These are phyloP conservation scores for Drosophila mauritiana DNA, from an alignment of 1,140 invertebrate genomes.

Conservation along the genomic window DNA sequence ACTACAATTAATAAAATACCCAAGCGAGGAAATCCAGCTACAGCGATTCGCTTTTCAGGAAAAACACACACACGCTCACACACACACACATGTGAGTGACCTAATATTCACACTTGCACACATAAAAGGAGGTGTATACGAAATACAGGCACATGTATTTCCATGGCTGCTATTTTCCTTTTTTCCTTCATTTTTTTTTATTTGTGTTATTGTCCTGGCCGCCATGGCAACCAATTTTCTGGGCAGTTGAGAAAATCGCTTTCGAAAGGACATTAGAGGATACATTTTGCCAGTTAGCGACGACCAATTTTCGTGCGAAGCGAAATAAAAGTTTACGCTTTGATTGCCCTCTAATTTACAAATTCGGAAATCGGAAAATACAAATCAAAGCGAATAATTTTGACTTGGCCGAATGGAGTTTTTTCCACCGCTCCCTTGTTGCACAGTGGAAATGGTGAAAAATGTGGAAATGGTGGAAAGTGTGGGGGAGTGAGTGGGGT, in stretches of 20 bases:
- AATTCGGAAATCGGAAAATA: slow-evolving; percentile 39
- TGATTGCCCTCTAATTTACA: slow-evolving; percentile 56
- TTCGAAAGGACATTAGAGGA: slow-evolving; percentile 46
- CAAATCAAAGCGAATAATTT: slow-evolving; percentile 37
- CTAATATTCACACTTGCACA: slow-evolving; percentile 40
- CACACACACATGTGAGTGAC: slow-evolving; percentile 16
- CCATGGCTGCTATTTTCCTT: slow-evolving; percentile 40
- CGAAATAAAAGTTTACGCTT: slow-evolving; percentile 46
- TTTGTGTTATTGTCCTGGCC: slow-evolving; percentile 46
- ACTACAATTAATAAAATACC: slow-evolving; percentile 18
- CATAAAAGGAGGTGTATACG: slow-evolving; percentile 4
- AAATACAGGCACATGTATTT: slow-evolving; percentile 30
- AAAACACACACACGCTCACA: neutral
- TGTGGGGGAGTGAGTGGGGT: neutral
- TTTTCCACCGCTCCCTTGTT: neutral
- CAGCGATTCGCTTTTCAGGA: slow-evolving; percentile 25
- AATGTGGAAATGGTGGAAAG: slow-evolving; percentile 14
- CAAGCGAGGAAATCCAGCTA: slow-evolving; percentile 15
- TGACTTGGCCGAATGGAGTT: slow-evolving; percentile 10
- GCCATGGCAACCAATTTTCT: slow-evolving; percentile 60
- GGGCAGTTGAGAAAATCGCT: slow-evolving; percentile 53
- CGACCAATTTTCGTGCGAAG: slow-evolving; percentile 15
- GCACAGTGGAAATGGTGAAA: slow-evolving; percentile 8
- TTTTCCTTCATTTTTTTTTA: neutral
- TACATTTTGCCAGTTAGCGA: slow-evolving; percentile 21